Percentiles rank a stretch among this genome's conserved stretches.
These are phyloP conservation scores for Hypanus sabinus DNA, from an alignment of 2,113 vertebrate genomes.

Conservation along the genomic window DNA sequence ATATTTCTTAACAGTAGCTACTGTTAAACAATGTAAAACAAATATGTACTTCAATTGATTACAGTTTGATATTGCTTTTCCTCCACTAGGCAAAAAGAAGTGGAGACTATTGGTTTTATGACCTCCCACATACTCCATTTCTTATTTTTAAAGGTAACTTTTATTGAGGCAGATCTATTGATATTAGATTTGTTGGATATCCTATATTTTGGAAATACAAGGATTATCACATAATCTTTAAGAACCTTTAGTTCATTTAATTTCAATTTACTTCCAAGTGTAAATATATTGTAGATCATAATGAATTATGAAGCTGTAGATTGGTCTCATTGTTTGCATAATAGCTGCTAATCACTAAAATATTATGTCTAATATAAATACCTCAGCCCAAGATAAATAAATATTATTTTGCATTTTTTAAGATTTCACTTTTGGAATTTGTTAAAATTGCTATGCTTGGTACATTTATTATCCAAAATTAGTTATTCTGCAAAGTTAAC, in stretches of 20 bases:
- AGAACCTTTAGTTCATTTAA: background rate
- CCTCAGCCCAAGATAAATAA: background rate
- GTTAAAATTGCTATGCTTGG: background rate
- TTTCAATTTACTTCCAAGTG: background rate
- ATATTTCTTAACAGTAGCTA: background rate
- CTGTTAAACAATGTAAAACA: background rate
- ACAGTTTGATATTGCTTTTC: background rate
- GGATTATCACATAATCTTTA: background rate
- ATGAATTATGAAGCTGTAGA: background rate
- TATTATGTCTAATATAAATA: background rate
- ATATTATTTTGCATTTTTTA: too few species aligned
- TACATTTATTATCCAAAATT: background rate
- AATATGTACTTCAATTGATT: background rate
- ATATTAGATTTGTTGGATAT: background rate
- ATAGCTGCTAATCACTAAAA: background rate
- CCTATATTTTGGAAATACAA: background rate
- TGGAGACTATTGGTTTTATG: conserved; percentile 92
- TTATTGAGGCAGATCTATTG: background rate
- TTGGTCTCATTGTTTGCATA: background rate
- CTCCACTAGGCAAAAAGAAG: conserved; percentile 66
- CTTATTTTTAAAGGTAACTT: conserved; percentile 87
- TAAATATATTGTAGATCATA: background rate
- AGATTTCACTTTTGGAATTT: background rate
- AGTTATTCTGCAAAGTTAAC: background rate
- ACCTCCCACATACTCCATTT: conserved; percentile 84